A percentile compares a stretch with the other conserved stretches of the same genome.
phyloP scores from a whole-genome alignment of 2,113 vertebrate species.

The Eubucco bourcierii region DNA sequence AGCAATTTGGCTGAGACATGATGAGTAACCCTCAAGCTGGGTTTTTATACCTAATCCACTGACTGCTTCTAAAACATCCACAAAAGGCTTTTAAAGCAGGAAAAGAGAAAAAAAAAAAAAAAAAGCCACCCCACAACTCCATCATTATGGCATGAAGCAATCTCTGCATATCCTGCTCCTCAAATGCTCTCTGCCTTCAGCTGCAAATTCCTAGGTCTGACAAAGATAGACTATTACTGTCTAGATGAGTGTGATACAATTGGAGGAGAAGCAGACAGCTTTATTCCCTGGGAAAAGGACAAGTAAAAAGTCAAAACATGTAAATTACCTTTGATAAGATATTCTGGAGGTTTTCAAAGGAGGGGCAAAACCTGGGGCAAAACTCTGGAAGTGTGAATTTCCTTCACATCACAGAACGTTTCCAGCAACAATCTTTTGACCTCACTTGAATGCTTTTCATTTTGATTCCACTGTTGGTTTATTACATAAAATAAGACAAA shows the following conservation, averaged over 20 bases:
- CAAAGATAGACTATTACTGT: not conserved
- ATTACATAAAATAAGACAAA: not conserved
- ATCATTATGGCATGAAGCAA: not conserved
- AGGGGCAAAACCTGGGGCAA: not conserved
- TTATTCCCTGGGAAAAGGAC: not conserved
- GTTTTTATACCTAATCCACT: not conserved
- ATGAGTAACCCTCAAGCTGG: not conserved
- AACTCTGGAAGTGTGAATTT: not conserved
- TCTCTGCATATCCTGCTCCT: not conserved
- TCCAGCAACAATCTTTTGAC: not conserved
- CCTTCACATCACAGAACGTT: not conserved
- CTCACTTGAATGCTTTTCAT: not conserved
- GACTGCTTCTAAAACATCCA: not conserved
- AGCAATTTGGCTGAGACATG: rapidly evolving
- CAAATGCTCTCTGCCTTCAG: not conserved
- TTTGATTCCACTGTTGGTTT: not conserved
- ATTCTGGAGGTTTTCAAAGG: not conserved
- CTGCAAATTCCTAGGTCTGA: not conserved
- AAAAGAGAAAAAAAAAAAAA: not conserved
- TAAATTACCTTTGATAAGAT: not conserved
- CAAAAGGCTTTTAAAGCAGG: not conserved
- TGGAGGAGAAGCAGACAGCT: not conserved
- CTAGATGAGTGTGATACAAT: not conserved
- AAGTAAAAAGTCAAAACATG: not conserved
- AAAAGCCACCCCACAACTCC: not conserved